Base-by-base conservation (phyloP, 1,140 invertebrate genomes). In the Notospermus geniculatus region DNA sequence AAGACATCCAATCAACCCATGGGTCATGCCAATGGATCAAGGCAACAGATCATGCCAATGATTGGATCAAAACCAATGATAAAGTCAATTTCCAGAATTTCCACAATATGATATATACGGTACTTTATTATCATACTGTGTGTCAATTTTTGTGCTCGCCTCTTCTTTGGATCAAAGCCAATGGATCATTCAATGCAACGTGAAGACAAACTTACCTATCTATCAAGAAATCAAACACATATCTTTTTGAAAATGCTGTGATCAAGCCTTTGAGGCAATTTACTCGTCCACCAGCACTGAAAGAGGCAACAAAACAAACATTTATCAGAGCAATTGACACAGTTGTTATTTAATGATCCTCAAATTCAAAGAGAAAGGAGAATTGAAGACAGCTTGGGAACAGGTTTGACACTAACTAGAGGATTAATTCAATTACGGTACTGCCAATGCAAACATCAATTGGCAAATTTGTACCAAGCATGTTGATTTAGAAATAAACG, bases 241-340 rank as follows among this genome's bases (percentile, higher is more conserved):
- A 91, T 73, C 91, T 91, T 58, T 89, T 87, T 57, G 89, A 87
- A 27, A 97, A 86, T 1, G 89, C 88, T 62, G 87, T 89, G 17
- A 85, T 86, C 1, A 96, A 84, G 1, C 86, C 81, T 56, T 89
- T 87, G 27, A 95, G 84, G 54, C 88, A 90, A 2, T 82, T 82
- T 1, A 87, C 87, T 57, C 95, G 85, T 5, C 88, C 88, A 66
- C 92, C 91, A 1, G 89, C 87, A 73, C 80, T 82, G 69, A 46
- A 77, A 71, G 60, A n/a, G n/a, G n/a, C n/a, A n/a, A n/a, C n/a
- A n/a, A n/a, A n/a, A n/a, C n/a, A n/a, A n/a, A n/a, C n/a, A n/a
- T n/a, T n/a, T n/a, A n/a, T n/a, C n/a, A n/a, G n/a, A n/a, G n/a
- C n/a, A 63, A 52, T 60, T 39, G 62, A 57, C 62, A 50, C 13